phyloP scores from a whole-genome alignment of 2,797 vertebrate genomes.

The Lateolabrax maculatus region DNA sequence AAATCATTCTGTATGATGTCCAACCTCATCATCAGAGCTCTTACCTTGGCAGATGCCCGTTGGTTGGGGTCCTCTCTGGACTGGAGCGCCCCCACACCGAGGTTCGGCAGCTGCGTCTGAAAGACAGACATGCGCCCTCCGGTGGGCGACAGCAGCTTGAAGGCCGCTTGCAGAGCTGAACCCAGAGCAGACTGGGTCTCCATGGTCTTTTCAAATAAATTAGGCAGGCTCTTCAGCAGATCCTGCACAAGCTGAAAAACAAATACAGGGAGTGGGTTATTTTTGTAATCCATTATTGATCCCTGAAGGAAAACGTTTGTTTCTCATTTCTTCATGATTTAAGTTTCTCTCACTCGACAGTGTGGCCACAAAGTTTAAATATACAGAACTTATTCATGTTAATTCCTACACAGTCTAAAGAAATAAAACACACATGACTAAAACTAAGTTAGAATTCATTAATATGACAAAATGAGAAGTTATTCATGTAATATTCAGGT shows the following conservation, averaged over 20 bases:
- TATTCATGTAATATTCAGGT: not conserved
- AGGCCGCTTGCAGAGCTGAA: constrained; percentile 94
- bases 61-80: constrained; percentile 95
- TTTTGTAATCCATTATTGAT: not conserved
- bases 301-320: not conserved
- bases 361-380: not conserved
- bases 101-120: constrained; percentile 95
- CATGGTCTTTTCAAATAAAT: constrained; percentile 94
- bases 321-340: not conserved
- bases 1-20: not conserved
- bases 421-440: not conserved
- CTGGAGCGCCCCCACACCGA: constrained; percentile 92
- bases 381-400: not conserved
- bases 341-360: not conserved
- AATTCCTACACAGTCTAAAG: not conserved
- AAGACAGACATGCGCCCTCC: constrained; percentile 95
- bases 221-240: constrained; percentile 92
- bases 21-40: not conserved
- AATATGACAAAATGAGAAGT: not conserved
- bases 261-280: not conserved
- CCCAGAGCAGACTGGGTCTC: constrained; percentile 97
- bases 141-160: constrained; percentile 94
- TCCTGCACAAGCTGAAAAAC: constrained; percentile 92
- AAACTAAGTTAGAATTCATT: not conserved
- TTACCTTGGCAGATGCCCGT: constrained; percentile 92